phyloP scores from a whole-genome alignment of 2,888 invertebrate genomes.

The Frankliniella intonsa region DNA sequence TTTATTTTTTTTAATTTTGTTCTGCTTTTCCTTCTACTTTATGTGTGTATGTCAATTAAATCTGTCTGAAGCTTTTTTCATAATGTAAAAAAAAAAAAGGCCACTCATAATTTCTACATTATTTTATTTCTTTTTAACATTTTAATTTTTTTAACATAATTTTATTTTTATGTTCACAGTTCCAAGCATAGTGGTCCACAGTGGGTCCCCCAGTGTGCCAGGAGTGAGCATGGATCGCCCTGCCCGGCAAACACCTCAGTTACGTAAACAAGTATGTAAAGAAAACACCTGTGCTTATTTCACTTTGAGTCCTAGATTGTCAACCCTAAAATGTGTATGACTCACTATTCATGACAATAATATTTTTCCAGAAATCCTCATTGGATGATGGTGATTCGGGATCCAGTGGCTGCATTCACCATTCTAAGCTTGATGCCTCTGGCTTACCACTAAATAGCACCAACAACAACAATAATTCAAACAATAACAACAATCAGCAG shows the following conservation, averaged over 20 bases:
- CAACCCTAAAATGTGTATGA: not conserved
- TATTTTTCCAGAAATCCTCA: not conserved
- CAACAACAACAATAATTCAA: not conserved
- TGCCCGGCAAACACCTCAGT: not conserved
- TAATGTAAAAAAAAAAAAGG: too few species aligned
- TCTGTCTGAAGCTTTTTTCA: too few species aligned
- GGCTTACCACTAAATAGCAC: not conserved
- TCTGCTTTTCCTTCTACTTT: not conserved
- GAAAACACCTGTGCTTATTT: too few species aligned
- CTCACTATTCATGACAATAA: not conserved
- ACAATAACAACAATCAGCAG: not conserved
- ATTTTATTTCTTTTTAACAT: not conserved
- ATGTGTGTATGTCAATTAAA: not conserved
- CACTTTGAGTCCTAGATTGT: too few species aligned
- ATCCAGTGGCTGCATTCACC: not conserved
- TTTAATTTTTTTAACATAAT: not conserved
- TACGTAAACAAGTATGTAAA: not conserved
- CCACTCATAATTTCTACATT: too few species aligned
- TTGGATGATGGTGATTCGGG: not conserved
- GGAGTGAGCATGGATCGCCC: not conserved
- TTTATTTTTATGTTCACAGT: not conserved
- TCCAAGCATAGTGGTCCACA: slow-evolving; percentile 19
- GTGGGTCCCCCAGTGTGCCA: slow-evolving; percentile 4
- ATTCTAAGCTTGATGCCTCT: not conserved
- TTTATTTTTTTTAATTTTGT: not conserved